A percentile compares a stretch with the other conserved stretches of the same genome.
These are phyloP conservation scores for Matsumyia berberina DNA, from an alignment of 2,888 invertebrate species.

Conservation along the genomic window DNA sequence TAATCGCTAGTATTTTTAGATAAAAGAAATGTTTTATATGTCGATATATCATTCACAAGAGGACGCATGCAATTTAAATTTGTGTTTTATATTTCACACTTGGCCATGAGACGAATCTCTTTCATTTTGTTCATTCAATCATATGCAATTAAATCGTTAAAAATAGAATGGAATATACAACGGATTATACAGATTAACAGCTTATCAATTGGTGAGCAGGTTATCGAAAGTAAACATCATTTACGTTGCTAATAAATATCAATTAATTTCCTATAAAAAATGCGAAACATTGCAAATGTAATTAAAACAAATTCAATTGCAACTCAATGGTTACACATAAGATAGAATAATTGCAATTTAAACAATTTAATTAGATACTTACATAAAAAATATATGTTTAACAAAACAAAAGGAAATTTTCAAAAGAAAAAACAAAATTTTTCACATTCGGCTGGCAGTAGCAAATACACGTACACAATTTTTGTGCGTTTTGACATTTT, in stretches of 20 bases:
- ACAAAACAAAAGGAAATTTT: slow-evolving; percentile 78
- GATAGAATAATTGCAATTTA: background rate
- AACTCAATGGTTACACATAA: background rate
- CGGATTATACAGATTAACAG: slow-evolving; percentile 1
- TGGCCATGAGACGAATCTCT: background rate
- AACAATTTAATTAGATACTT: slow-evolving; percentile 61
- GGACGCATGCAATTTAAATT: slow-evolving; percentile 4
- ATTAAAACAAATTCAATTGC: slow-evolving; percentile 25
- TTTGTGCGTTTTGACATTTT: slow-evolving; percentile 72
- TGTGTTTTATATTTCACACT: background rate
- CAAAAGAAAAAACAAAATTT: slow-evolving; percentile 79
- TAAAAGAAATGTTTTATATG: background rate
- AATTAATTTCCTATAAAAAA: slow-evolving; percentile 23
- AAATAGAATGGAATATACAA: slow-evolving; percentile 37
- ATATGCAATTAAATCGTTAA: background rate
- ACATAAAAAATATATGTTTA: slow-evolving; percentile 74
- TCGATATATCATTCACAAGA: background rate
- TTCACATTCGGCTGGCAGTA: slow-evolving; percentile 76
- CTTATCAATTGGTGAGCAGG: slow-evolving; percentile 5
- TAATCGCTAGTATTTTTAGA: slow-evolving; percentile 21
- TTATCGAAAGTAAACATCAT: slow-evolving; percentile 30
- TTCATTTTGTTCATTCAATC: background rate
- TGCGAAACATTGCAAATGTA: slow-evolving; percentile 17
- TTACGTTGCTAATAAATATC: slow-evolving; percentile 5
- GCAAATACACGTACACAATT: slow-evolving; percentile 78